phyloP scores from a whole-genome alignment of 1,140 invertebrate species.

The Thaumetopoea pityocampa region DNA sequence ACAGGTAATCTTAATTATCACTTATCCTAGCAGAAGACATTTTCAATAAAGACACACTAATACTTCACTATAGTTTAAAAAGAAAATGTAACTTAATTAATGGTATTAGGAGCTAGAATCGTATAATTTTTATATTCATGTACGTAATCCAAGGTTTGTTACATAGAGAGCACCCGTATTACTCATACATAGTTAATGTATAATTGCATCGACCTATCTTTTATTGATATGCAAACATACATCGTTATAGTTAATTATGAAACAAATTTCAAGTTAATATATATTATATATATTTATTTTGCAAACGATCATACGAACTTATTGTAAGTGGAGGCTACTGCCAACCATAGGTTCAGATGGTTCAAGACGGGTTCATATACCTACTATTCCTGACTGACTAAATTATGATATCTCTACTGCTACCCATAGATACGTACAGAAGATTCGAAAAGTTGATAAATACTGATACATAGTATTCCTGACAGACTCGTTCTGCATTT shows the following conservation, averaged over 20 bases:
- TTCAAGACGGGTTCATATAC: no score
- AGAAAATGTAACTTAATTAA: no score
- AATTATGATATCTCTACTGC: no score
- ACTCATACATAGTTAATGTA: constrained; percentile 14
- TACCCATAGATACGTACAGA: no score
- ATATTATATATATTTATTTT: no score
- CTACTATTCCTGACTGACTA: no score
- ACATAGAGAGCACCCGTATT: constrained; percentile 8
- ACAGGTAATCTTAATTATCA: constrained; percentile 16
- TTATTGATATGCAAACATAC: constrained; percentile 14
- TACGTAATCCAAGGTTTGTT: background rate
- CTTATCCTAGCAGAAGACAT: constrained; percentile 2
- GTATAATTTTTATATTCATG: background rate
- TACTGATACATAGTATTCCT: no score
- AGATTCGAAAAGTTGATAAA: no score
- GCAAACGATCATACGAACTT: constrained; percentile 11
- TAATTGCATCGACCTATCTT: constrained; percentile 9
- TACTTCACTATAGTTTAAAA: background rate
- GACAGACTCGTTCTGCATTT: no score
- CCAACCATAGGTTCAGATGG: no score
- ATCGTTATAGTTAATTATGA: constrained; percentile 19
- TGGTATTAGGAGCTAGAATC: background rate
- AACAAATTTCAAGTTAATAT: constrained; percentile 13
- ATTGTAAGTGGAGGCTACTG: no score
- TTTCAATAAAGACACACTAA: background rate